phyloP scores from a whole-genome alignment of 2,888 invertebrate species.

The Lucinisca nassula region DNA sequence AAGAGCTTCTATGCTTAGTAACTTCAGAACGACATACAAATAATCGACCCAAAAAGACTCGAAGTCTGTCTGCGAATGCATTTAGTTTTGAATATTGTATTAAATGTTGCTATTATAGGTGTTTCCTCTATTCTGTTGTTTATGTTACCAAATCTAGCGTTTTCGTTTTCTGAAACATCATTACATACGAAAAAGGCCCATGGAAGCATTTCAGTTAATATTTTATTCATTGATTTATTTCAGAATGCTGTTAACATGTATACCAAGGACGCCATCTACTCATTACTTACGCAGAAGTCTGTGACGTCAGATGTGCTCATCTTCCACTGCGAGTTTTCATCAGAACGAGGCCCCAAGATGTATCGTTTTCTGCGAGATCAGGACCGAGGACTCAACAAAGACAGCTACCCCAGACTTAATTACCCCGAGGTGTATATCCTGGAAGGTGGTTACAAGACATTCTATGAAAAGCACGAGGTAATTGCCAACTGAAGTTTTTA shows the following conservation, averaged over 20 bases:
- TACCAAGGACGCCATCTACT: constrained; percentile 56
- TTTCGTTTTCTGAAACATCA: no score
- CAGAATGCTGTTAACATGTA: constrained; percentile 56
- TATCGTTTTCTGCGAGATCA: constrained; percentile 93
- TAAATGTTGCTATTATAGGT: no score
- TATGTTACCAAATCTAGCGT: no score
- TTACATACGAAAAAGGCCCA: no score
- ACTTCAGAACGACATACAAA: no score
- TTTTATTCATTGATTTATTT: neutral
- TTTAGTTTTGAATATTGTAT: no score
- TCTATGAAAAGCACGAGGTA: constrained; percentile 90
- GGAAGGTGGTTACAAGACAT: constrained; percentile 95
- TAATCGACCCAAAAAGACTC: no score
- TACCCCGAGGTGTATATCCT: constrained; percentile 97
- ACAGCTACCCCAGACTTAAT: constrained; percentile 94
- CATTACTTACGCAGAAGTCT: constrained; percentile 24
- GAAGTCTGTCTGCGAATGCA: no score
- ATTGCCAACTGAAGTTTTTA: no score
- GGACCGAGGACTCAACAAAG: constrained; percentile 94
- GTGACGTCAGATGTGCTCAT: constrained; percentile 52
- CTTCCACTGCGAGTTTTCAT: constrained; percentile 71
- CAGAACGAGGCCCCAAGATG: constrained; percentile 68
- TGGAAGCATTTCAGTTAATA: neutral
- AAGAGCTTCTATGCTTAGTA: no score
- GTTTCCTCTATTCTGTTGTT: no score